Conservation (phyloP, 2,113 vertebrate genomes). For the Lycocorax pyrrhopterus region DNA sequence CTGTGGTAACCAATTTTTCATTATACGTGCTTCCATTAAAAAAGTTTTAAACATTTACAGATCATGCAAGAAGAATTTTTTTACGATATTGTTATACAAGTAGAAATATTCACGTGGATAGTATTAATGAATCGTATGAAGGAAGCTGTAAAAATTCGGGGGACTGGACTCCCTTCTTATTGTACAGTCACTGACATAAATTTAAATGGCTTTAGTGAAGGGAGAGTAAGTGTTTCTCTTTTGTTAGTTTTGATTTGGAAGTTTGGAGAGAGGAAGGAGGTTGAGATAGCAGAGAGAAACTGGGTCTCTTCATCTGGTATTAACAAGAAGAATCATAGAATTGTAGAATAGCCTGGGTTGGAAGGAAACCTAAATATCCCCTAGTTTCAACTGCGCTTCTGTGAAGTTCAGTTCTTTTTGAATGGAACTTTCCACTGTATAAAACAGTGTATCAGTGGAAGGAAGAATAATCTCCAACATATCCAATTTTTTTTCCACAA, state of each 20-base stretch:
- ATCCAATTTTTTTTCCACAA: fast-evolving
- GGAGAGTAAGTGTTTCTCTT: not conserved
- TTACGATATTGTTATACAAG: not conserved
- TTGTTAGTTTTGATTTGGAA: not conserved
- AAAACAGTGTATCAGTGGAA: fast-evolving
- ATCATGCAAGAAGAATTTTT: not conserved
- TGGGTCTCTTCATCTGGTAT: not conserved
- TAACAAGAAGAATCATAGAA: not conserved
- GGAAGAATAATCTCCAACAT: not conserved
- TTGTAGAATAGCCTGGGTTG: not conserved
- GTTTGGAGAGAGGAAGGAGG: fast-evolving
- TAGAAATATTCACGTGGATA: not conserved
- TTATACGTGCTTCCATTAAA: not conserved
- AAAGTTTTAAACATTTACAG: not conserved
- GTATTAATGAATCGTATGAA: not conserved
- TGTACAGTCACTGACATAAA: not conserved
- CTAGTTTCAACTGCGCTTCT: fast-evolving
- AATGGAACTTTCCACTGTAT: not conserved
- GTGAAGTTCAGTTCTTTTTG: not conserved
- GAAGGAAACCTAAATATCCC: not conserved
- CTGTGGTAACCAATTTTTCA: not conserved
- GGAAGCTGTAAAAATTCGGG: not conserved
- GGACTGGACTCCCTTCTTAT: not conserved
- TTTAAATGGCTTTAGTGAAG: not conserved
- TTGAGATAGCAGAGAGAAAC: not conserved